phyloP scores from a whole-genome alignment of 2,888 invertebrate species.

The Nephrotoma guestfalica region DNA sequence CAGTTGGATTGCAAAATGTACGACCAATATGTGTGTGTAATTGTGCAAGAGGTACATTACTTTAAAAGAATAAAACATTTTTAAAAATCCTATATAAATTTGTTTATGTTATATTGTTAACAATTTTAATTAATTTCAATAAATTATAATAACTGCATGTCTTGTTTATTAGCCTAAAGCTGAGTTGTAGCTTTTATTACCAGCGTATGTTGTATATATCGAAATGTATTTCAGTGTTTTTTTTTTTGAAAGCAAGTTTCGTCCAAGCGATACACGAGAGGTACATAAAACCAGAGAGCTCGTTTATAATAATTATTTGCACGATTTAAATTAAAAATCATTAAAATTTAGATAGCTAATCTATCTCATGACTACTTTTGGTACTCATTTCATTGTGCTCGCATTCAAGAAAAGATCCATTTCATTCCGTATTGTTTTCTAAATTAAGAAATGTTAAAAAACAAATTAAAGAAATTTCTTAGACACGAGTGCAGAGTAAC shows the following conservation, averaged over 20 bases:
- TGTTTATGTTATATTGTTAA: not conserved
- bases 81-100: not conserved
- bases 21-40: no score
- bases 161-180: not conserved
- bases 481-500: not conserved
- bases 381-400: not conserved
- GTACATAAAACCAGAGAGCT: not conserved
- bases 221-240: not conserved
- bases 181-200: not conserved
- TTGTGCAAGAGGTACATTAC: no score
- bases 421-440: not conserved
- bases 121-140: not conserved
- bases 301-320: not conserved
- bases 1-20: no score
- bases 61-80: no score
- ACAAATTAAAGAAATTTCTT: not conserved
- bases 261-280: no score
- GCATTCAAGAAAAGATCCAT: not conserved
- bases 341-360: not conserved
- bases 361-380: not conserved
- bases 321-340: not conserved
- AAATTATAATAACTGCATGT: not conserved
- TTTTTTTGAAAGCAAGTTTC: not conserved
- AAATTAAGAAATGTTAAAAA: not conserved
- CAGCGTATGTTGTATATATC: not conserved